Conservation (phyloP, 2,113 vertebrate genomes). For the Eclectus roratus region DNA sequence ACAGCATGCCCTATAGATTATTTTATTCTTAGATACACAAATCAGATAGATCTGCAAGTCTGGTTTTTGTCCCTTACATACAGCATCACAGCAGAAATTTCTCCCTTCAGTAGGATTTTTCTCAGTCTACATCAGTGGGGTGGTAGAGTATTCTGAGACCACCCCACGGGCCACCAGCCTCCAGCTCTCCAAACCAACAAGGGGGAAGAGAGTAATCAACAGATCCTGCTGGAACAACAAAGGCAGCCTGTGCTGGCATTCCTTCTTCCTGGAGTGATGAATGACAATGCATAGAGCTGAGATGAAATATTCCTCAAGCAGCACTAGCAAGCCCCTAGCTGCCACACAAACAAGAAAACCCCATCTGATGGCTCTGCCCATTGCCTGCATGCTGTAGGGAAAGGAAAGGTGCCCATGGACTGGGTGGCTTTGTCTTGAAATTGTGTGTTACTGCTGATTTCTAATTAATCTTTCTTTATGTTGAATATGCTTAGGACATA, state of each 20-base stretch:
- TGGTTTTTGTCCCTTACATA: background rate
- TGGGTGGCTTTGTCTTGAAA: background rate
- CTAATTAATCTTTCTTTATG: background rate
- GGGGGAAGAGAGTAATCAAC: background rate
- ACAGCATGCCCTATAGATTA: background rate
- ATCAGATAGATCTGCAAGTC: background rate
- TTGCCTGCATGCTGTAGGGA: background rate
- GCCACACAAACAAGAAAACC: background rate
- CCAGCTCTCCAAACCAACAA: background rate
- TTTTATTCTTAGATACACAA: background rate
- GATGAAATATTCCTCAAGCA: background rate
- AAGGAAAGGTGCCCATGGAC: background rate
- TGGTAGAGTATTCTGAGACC: background rate
- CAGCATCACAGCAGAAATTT: background rate
- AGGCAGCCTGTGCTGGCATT: background rate
- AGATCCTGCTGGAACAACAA: background rate
- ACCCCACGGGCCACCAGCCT: background rate
- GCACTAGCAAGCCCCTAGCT: background rate
- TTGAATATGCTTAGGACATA: background rate
- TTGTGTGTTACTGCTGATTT: background rate
- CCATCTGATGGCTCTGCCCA: background rate
- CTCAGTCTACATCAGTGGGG: background rate
- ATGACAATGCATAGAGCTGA: background rate
- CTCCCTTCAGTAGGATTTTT: background rate
- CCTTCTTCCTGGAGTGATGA: background rate